phyloP scores from a whole-genome alignment of 1,140 invertebrate genomes.

The Eciton burchellii region DNA sequence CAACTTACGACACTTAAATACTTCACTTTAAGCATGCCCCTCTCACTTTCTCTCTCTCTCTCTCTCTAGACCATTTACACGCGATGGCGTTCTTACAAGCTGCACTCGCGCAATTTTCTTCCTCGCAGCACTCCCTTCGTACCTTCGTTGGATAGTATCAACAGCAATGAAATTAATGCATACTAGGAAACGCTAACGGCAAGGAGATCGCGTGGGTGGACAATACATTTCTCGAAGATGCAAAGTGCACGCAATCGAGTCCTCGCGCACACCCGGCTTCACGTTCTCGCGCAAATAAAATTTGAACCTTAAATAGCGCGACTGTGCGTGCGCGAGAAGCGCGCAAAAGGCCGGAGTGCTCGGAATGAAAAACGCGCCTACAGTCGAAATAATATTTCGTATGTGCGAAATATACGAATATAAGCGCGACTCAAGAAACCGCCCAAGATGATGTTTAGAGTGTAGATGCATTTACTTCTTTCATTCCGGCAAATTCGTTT shows the following conservation, averaged over 20 bases:
- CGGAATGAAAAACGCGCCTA: slow-evolving; percentile 62
- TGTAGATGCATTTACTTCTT: not conserved
- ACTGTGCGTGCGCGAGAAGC: slow-evolving; percentile 40
- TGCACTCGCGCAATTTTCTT: slow-evolving; percentile 34
- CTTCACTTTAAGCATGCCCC: not conserved
- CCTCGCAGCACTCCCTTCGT: not conserved
- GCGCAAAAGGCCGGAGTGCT: slow-evolving; percentile 60
- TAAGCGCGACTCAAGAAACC: slow-evolving; percentile 43
- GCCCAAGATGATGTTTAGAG: not conserved
- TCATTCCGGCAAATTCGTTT: not conserved
- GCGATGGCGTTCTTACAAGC: slow-evolving; percentile 7
- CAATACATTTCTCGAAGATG: slow-evolving; percentile 12
- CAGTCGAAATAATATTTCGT: no score
- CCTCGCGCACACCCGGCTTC: slow-evolving; percentile 5
- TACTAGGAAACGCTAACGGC: not conserved
- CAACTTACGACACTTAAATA: not conserved
- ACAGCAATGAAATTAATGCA: slow-evolving; percentile 2
- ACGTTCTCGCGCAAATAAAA: slow-evolving; percentile 67
- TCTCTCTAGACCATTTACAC: not conserved
- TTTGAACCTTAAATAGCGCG: slow-evolving; percentile 69
- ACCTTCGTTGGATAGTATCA: not conserved
- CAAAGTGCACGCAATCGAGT: not conserved
- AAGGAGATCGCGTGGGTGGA: not conserved
- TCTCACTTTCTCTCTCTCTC: no score
- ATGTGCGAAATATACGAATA: no score